Evolutionary conservation across 2,797 vertebrate genomes (phyloP), one percentile per base, ranked within the genome.

Genomic region (Coluber constrictor): DNA sequence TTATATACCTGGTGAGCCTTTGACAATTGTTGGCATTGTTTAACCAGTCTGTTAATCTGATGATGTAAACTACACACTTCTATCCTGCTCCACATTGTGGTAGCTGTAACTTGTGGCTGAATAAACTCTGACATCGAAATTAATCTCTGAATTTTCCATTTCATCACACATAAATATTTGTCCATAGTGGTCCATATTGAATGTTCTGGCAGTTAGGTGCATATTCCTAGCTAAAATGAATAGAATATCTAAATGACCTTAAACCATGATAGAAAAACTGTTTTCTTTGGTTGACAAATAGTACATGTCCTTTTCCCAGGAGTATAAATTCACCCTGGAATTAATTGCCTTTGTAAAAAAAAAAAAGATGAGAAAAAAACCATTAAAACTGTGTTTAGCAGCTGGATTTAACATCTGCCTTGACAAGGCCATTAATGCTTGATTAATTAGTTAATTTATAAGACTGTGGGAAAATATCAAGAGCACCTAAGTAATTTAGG

Each of bases 341-440:
- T 95, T 96, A 95, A 94, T 89, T 88, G 13, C 8, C 57, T 92
- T 93, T 63, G 61, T 89, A 93, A 95, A 95, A 93, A 57, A n/a
- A 57, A 93, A 93, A 89, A 60, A 86, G 27, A 47, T 47, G 37
- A 60, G 55, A n/a, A 59, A 86, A 9, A 86, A 59, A 12, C 90
- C 93, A 95, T 95, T 96, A 96, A 95, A 95, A 96, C 79, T 89
- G 32, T 74, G 95, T 95, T 94, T 94, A 96, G 95, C 96, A 97
- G 94, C 93, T 96, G 96, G 95, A 96, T 95, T 92, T 92, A 96
- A 92, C 96, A 97, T 94, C 95, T 97, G 96, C 92, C 87, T 94
- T 94, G 96, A 93, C 86, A 57, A 95, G 94, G 95, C 94, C 95
- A 96, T 96, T 96, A 96, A 92, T 93, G 94, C 32, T 94, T 96